Evolutionary conservation across 1,140 invertebrate species (phyloP).

Genomic region (Scaptomyza montana): DNA sequence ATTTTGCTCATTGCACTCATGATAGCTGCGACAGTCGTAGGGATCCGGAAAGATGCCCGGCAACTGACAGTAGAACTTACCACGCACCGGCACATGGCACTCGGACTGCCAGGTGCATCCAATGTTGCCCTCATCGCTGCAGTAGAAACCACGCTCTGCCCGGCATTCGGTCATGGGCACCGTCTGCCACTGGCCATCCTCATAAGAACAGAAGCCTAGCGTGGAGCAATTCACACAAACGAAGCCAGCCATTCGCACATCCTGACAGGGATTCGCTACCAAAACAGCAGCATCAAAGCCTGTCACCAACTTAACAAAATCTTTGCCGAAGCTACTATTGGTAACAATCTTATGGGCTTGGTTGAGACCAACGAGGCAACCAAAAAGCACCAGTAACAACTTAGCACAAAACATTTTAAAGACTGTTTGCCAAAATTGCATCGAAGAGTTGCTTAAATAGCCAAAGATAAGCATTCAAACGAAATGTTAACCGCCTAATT

Average conservation of each 20-base stretch:
- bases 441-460: slow-evolving; percentile 52
- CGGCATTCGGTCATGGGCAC: slow-evolving; percentile 55
- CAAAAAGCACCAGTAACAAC: slow-evolving; percentile 5
- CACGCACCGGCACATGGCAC: slow-evolving; percentile 58
- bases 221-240: slow-evolving; percentile 68
- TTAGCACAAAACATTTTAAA: slow-evolving; percentile 33
- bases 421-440: slow-evolving; percentile 24
- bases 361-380: slow-evolving; percentile 2
- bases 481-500: slow-evolving; percentile 49
- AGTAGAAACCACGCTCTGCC: slow-evolving; percentile 60
- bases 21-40: slow-evolving; percentile 79
- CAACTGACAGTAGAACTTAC: slow-evolving; percentile 69
- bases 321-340: slow-evolving; percentile 26
- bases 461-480: not conserved
- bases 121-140: slow-evolving; percentile 65
- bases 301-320: slow-evolving; percentile 18
- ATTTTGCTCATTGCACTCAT: slow-evolving; percentile 69
- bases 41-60: slow-evolving; percentile 80
- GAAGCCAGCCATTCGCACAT: slow-evolving; percentile 59
- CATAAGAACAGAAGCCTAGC: slow-evolving; percentile 58
- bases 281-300: slow-evolving; percentile 30
- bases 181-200: slow-evolving; percentile 58
- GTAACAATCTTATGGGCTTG: not conserved
- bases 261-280: slow-evolving; percentile 60
- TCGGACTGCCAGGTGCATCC: slow-evolving; percentile 64